phyloP scores from a whole-genome alignment of 2,113 vertebrate species.

The Tursiops truncatus region DNA sequence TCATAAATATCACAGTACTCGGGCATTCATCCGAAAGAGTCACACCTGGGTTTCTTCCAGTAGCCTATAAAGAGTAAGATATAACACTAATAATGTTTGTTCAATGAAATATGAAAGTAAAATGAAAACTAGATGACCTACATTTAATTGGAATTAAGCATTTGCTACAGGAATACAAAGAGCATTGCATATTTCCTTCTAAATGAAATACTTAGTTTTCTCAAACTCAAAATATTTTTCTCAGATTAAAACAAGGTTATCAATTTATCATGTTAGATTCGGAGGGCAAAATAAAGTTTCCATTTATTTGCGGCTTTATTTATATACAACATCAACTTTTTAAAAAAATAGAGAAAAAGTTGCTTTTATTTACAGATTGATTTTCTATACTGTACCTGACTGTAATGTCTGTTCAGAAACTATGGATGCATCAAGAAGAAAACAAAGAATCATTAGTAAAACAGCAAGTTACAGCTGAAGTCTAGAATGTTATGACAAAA shows the following conservation, averaged over 20 bases:
- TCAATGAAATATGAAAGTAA: not conserved
- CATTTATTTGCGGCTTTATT: not conserved
- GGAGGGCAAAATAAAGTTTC: slow-evolving; percentile 28
- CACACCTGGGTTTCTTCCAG: not conserved
- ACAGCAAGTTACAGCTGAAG: slow-evolving; percentile 59
- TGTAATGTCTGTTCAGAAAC: slow-evolving; percentile 98
- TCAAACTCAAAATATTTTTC: not conserved
- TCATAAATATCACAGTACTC: not conserved
- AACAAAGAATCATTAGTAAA: slow-evolving; percentile 83
- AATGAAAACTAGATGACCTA: not conserved
- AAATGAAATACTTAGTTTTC: slow-evolving; percentile 18
- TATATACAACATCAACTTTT: slow-evolving; percentile 38
- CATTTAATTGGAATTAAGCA: not conserved
- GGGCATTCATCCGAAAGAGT: not conserved
- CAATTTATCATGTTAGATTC: not conserved
- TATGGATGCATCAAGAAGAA: slow-evolving; percentile 88
- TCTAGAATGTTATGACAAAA: not conserved
- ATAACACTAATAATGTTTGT: not conserved
- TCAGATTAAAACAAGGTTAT: slow-evolving; percentile 43
- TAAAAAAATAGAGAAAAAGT: slow-evolving; percentile 62
- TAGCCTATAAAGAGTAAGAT: not conserved
- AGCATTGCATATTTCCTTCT: not conserved
- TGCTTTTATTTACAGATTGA: slow-evolving; percentile 57
- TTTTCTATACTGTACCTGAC: slow-evolving; percentile 96
- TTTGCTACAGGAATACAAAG: not conserved